Evolutionary conservation across 1,140 invertebrate species (phyloP).

Genomic region (Hylaeus anthracinus): DNA sequence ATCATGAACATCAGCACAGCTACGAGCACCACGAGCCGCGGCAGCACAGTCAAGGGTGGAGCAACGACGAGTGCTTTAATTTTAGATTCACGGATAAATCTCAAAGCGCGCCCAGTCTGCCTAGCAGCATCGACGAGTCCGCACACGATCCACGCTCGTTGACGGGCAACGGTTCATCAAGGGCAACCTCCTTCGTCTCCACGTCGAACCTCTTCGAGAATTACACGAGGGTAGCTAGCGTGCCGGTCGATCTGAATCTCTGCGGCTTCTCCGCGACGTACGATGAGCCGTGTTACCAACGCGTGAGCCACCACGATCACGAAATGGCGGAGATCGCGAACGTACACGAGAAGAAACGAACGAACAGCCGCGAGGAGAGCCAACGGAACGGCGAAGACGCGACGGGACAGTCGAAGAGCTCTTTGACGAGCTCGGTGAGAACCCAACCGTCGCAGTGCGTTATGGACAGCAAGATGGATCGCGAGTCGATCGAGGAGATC

Average conservation of each 20-base stretch:
- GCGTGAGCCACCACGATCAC: constrained; percentile 49
- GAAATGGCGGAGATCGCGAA: constrained; percentile 58
- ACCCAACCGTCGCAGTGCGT: constrained; percentile 62
- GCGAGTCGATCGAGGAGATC: constrained; percentile 1
- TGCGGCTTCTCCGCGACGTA: constrained; percentile 58
- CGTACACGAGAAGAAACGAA: constrained; percentile 43
- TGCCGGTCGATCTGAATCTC: constrained; percentile 82
- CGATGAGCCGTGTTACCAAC: constrained; percentile 36
- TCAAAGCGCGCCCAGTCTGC: constrained; percentile 79
- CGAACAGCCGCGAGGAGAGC: constrained; percentile 32
- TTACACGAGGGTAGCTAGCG: constrained; percentile 78
- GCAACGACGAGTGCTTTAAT: constrained; percentile 77
- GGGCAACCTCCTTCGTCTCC: constrained; percentile 53
- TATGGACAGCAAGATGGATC: constrained; percentile 64
- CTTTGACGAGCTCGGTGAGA: constrained; percentile 56
- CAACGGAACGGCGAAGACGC: constrained; percentile 47
- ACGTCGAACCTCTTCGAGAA: constrained; percentile 68
- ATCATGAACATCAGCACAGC: constrained; percentile 29
- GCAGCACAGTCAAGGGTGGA: constrained; percentile 70
- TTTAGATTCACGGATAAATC: constrained; percentile 80
- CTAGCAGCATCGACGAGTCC: constrained; percentile 71
- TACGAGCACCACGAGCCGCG: constrained; percentile 45
- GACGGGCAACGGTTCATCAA: constrained; percentile 38
- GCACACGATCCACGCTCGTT: constrained; percentile 28
- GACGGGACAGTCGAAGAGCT: constrained; percentile 46